phyloP scores from a whole-genome alignment of 2,113 vertebrate species.

The Megalops atlanticus region DNA sequence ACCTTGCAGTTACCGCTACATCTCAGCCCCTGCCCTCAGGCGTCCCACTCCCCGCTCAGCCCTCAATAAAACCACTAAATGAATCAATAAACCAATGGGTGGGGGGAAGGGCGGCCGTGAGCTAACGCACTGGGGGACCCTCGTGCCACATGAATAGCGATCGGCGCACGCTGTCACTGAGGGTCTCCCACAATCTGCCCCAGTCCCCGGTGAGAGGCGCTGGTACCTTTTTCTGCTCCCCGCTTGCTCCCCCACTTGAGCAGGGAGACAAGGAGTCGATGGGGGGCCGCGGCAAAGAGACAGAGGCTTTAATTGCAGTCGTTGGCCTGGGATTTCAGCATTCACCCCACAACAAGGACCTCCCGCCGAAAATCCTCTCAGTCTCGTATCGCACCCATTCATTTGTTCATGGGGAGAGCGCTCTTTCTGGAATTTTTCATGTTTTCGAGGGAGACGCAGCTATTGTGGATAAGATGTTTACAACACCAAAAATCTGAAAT shows the following conservation, averaged over 20 bases:
- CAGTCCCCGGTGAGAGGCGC: not conserved
- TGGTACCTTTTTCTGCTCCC: not conserved
- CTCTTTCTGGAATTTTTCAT: not conserved
- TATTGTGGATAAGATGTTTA: not conserved
- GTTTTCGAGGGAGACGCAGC: not conserved
- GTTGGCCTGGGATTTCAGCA: not conserved
- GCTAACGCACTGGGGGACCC: conserved; percentile 39
- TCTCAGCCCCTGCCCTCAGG: conserved; percentile 20
- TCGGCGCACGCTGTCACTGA: conserved; percentile 35
- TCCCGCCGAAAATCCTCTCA: conserved; percentile 16
- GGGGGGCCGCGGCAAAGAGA: not conserved
- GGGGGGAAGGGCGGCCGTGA: conserved; percentile 29
- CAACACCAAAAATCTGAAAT: not conserved
- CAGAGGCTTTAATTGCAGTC: not conserved
- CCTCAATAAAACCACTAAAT: conserved; percentile 65
- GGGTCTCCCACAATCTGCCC: not conserved
- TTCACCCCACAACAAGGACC: conserved; percentile 6
- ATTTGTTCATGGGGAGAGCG: not conserved
- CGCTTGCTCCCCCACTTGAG: not conserved
- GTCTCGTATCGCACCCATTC: conserved; percentile 30
- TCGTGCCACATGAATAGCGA: conserved; percentile 61
- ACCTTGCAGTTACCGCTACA: conserved; percentile 1
- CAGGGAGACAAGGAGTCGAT: not conserved
- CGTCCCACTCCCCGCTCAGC: conserved; percentile 37
- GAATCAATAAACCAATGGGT: conserved; percentile 56